Conservation (phyloP, 1,140 invertebrate species). For the Drosophila setifemur region DNA sequence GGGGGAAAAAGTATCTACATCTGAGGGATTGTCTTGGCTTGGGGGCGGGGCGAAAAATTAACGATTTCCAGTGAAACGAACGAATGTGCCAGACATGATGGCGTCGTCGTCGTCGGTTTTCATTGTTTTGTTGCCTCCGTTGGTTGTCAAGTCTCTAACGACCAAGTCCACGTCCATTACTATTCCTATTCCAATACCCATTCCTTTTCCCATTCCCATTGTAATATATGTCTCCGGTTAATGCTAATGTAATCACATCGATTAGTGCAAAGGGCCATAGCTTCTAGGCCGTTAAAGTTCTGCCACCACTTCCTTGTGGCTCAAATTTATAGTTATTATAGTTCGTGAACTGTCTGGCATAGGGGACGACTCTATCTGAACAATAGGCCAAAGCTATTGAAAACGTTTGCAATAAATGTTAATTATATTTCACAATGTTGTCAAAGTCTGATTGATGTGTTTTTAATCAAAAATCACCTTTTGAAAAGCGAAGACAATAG, state of each 20-base stretch:
- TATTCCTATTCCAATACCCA: too few species aligned
- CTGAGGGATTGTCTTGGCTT: conserved; percentile 8
- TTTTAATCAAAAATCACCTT: conserved; percentile 19
- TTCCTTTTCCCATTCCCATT: not conserved
- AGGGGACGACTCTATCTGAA: too few species aligned
- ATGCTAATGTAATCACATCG: conserved; percentile 67
- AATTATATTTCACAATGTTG: too few species aligned
- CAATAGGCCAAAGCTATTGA: too few species aligned
- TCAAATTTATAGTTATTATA: conserved; percentile 39
- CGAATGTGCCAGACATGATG: conserved; percentile 39
- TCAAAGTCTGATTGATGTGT: conserved; percentile 34
- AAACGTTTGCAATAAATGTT: too few species aligned
- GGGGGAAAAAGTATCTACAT: conserved; percentile 22
- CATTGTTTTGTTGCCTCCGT: conserved; percentile 20
- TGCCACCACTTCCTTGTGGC: conserved; percentile 24
- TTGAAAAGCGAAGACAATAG: too few species aligned
- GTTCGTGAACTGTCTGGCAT: conserved; percentile 40
- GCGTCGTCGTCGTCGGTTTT: conserved; percentile 38
- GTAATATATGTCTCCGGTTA: conserved; percentile 21
- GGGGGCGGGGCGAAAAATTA: conserved; percentile 21
- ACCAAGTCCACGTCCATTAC: not conserved
- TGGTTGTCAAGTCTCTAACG: conserved; percentile 8
- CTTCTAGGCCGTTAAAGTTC: conserved; percentile 1
- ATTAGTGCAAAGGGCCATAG: conserved; percentile 28
- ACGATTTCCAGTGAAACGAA: conserved; percentile 38